Evolutionary conservation across 1,140 invertebrate species (phyloP).

Genomic region (Helicoverpa zea): DNA sequence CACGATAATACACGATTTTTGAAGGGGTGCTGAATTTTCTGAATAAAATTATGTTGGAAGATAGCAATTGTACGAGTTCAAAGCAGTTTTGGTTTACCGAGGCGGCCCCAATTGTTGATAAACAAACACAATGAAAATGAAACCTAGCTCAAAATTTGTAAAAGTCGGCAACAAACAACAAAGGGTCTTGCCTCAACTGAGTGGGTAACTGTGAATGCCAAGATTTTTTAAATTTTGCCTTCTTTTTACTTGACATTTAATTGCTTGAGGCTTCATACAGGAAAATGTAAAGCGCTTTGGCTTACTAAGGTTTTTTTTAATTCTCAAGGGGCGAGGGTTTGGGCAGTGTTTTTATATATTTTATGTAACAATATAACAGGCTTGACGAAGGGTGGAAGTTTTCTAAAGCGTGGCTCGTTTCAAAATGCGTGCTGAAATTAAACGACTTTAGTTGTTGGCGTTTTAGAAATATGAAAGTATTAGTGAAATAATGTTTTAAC

Average conservation of each 20-base stretch:
- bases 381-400: conserved; percentile 19
- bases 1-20: background rate
- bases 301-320: conserved; percentile 14
- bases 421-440: background rate
- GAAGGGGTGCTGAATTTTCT: background rate
- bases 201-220: background rate
- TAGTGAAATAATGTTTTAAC: background rate
- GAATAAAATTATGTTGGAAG: background rate
- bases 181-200: background rate
- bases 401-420: background rate
- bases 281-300: conserved; percentile 9
- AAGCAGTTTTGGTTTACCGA: too few relatives aligned
- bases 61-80: too few relatives aligned
- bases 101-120: background rate
- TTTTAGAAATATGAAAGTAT: conserved; percentile 6
- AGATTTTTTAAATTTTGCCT: conserved; percentile 8
- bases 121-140: conserved; percentile 14
- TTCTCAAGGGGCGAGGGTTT: conserved; percentile 12
- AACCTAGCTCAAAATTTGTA: background rate
- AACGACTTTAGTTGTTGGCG: background rate
- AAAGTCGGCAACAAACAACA: conserved; percentile 23
- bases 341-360: background rate
- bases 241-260: conserved; percentile 11
- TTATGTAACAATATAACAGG: background rate
- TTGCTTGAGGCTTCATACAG: conserved; percentile 10